Evolutionary conservation across 1,140 invertebrate species (phyloP).

Genomic region (Wasmannia auropunctata): DNA sequence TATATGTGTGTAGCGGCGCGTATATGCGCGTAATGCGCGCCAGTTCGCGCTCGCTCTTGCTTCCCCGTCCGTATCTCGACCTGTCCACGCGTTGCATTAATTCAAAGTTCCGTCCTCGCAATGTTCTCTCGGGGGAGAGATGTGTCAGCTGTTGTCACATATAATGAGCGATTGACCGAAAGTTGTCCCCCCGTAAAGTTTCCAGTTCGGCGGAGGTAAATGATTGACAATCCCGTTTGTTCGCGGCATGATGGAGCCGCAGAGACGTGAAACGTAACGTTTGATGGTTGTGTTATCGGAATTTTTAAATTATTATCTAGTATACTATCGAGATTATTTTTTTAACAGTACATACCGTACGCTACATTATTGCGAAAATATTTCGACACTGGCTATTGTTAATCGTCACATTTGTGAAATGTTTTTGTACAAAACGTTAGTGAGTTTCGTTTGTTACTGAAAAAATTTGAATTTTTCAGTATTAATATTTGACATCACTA

Average conservation of each 20-base stretch:
- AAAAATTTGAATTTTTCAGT: no score
- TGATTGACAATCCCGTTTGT: conserved; percentile 2
- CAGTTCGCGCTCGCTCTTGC: background rate
- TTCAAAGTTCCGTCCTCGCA: conserved; percentile 26
- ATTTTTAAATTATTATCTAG: background rate
- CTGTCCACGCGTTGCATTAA: conserved; percentile 53
- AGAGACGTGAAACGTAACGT: background rate
- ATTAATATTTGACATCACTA: no score
- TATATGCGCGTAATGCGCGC: no score
- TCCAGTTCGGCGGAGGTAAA: conserved; percentile 1
- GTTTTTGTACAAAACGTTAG: no score
- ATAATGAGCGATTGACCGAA: conserved; percentile 50
- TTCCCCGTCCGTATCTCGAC: background rate
- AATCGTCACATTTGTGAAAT: no score
- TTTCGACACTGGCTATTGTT: no score
- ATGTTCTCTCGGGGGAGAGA: conserved; percentile 6
- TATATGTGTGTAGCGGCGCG: conserved; percentile 13
- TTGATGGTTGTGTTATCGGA: background rate
- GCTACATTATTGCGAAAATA: no score
- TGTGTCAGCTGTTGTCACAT: conserved; percentile 40
- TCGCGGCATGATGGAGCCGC: background rate
- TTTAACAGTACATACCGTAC: no score
- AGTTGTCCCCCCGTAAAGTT: conserved; percentile 18
- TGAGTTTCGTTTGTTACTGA: no score
- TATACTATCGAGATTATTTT: background rate